Evolutionary conservation across 2,797 vertebrate species (phyloP), one percentile per base, ranked within the genome.

Genomic region (Betta splendens): DNA sequence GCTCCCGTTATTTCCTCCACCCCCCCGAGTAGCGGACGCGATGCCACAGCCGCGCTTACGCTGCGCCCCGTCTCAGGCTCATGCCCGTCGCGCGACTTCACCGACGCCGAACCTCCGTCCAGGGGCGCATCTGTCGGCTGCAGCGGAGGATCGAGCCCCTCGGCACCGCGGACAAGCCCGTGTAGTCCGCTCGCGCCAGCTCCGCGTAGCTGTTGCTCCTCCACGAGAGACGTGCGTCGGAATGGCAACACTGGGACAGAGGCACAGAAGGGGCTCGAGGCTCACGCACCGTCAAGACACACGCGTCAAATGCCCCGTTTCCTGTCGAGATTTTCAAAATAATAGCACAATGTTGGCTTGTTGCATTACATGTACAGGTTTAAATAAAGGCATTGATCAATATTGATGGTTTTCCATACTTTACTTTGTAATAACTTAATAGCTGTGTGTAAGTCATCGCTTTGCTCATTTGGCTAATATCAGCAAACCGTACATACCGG

Each of bases 141-240:
- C 48, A 15, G 28, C 37, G 28, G 23, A 53, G 37, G 63, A 26
- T 3, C 15, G 20, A 20, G 7, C 49, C 33, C 57, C 52, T 48
- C 21, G 6, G 56, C 53, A n/a, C 58, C 69, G 63, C 68, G 22
- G 53, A 21, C 39, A 47, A 23, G 44, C 39, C 62, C 0, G 50
- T 5, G 44, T 43, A 74, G 70, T 83, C 75, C 84, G 53, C 74
- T 75, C 51, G 16, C 46, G 31, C 22, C 67, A 75, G 79, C 80
- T 86, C 81, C 73, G 78, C 3, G 51, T 72, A 73, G 89, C 89
- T 91, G 91, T 88, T 91, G 91, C 89, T 89, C 73, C 77, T 86
- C 80, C 32, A 81, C 29, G 78, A 80, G 89, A 56, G 89, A 75
- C 80, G 83, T 82, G 87, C 84, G 85, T 88, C 82, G 87, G 89